Evolutionary conservation across 2,797 vertebrate genomes (phyloP).

Genomic region (Myiotriccus ornatus): DNA sequence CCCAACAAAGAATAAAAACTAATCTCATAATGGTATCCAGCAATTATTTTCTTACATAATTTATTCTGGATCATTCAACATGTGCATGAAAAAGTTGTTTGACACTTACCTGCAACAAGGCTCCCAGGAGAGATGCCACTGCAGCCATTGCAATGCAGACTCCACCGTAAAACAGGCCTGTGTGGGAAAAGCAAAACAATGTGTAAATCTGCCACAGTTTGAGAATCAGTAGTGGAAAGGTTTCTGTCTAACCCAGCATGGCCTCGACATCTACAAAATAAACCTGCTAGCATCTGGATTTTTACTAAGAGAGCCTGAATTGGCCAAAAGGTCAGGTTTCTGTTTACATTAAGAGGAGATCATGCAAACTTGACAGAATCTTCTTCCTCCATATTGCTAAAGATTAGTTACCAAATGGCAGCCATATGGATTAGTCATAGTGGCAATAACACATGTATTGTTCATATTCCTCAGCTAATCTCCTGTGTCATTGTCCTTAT

Average conservation of each 20-base stretch:
- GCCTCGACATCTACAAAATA: background rate
- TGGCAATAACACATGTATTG: background rate
- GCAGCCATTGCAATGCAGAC: slow-evolving; percentile 92
- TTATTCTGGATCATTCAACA: background rate
- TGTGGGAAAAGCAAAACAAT: background rate
- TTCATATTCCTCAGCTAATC: slow-evolving; percentile 15
- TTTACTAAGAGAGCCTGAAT: background rate
- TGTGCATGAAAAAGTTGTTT: background rate
- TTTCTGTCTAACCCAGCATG: background rate
- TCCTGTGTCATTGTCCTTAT: background rate
- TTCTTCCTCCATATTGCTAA: background rate
- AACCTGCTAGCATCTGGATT: background rate
- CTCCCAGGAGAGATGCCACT: slow-evolving; percentile 87
- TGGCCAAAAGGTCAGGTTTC: background rate
- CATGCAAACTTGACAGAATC: background rate
- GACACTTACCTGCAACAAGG: slow-evolving; percentile 84
- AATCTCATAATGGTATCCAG: background rate
- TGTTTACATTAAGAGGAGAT: background rate
- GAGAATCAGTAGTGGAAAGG: background rate
- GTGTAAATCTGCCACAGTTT: background rate
- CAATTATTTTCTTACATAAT: background rate
- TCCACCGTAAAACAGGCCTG: slow-evolving; percentile 86
- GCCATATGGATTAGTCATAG: background rate
- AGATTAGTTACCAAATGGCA: slow-evolving; percentile 39
- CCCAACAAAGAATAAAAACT: background rate